A percentile compares a stretch with the other conserved stretches of the same genome.
Conservation (phyloP, 2,113 vertebrate genomes). For the Thymallus thymallus region DNA sequence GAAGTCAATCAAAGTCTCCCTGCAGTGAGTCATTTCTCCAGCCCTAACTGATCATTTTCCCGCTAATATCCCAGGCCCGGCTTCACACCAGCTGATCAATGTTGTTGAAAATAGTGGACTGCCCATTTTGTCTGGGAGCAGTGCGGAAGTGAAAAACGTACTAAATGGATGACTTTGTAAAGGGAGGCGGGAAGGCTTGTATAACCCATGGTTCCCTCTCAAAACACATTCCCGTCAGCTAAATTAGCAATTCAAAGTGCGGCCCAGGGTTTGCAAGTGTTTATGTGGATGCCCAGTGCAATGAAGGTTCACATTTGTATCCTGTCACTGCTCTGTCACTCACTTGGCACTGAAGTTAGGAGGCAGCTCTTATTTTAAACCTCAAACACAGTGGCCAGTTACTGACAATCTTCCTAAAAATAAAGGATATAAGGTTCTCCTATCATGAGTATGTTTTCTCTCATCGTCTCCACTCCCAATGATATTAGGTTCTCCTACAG, state of each 20-base stretch:
- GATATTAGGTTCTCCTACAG: too few species aligned
- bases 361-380: slow-evolving; percentile 47
- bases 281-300: slow-evolving; percentile 65
- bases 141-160: slow-evolving; percentile 53
- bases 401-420: not conserved
- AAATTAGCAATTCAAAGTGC: slow-evolving; percentile 72
- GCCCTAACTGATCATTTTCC: slow-evolving; percentile 65
- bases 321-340: slow-evolving; percentile 71
- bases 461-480: too few species aligned
- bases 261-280: slow-evolving; percentile 58
- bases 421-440: too few species aligned
- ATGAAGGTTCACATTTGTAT: slow-evolving; percentile 77
- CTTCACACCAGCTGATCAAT: slow-evolving; percentile 67
- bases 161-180: slow-evolving; percentile 65
- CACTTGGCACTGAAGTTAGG: slow-evolving; percentile 48
- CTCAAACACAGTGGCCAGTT: slow-evolving; percentile 44
- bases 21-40: slow-evolving; percentile 53
- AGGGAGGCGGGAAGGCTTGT: slow-evolving; percentile 33
- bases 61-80: slow-evolving; percentile 55
- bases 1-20: slow-evolving; percentile 66
- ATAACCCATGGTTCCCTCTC: slow-evolving; percentile 38
- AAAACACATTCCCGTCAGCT: slow-evolving; percentile 32
- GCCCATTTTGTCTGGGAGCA: slow-evolving; percentile 45
- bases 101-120: slow-evolving; percentile 63
- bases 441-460: too few species aligned